Evolutionary conservation across 1,140 invertebrate genomes (phyloP).

Genomic region (Apocrypta bakeri): DNA sequence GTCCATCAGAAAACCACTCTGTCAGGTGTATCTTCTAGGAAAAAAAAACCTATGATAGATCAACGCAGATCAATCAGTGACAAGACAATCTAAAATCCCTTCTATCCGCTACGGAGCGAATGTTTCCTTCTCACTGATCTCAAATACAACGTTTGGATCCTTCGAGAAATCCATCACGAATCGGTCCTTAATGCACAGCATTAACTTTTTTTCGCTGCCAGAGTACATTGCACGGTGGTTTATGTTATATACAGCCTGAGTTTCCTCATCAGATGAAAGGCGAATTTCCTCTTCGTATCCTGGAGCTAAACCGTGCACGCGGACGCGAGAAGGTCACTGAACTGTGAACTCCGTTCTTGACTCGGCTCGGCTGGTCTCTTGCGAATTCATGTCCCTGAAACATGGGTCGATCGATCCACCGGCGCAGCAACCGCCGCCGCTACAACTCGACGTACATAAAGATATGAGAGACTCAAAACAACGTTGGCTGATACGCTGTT

Average conservation of each 20-base stretch:
- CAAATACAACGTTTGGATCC: too few relatives aligned
- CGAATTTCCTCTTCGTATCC: neutral
- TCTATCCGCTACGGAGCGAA: too few relatives aligned
- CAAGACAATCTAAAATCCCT: too few relatives aligned
- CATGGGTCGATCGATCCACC: constrained; percentile 37
- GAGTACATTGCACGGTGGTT: neutral
- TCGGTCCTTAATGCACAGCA: neutral
- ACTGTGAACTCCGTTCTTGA: constrained; percentile 49
- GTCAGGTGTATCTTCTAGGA: too few relatives aligned
- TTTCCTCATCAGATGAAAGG: neutral
- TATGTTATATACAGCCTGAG: neutral
- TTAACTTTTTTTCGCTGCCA: neutral
- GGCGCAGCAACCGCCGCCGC: neutral
- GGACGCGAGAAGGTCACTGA: constrained; percentile 34
- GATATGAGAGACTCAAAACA: neutral
- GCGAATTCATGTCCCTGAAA: constrained; percentile 48
- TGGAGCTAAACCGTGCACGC: neutral
- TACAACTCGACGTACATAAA: neutral
- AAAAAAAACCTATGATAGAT: too few relatives aligned
- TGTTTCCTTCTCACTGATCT: too few relatives aligned
- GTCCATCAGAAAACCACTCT: neutral
- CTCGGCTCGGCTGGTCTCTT: constrained; percentile 29
- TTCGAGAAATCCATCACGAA: too few relatives aligned
- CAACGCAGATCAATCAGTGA: neutral
- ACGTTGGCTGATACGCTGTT: neutral